These are phyloP conservation scores for Manis pentadactyla DNA, from an alignment of 2,797 vertebrate genomes.

Conservation along the genomic window DNA sequence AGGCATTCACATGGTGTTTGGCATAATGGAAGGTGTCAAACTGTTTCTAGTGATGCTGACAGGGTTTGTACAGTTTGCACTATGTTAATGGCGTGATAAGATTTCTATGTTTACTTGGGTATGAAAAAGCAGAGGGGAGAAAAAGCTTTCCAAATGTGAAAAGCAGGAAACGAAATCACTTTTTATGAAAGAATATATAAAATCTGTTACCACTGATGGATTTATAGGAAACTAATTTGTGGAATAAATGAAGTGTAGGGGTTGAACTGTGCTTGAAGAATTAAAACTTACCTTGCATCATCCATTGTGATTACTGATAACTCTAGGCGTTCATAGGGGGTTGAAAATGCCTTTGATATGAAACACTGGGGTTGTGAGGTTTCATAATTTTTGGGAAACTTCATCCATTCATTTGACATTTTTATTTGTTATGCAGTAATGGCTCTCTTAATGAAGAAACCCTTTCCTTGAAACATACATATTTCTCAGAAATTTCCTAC, in stretches of 20 bases:
- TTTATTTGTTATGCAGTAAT: conserved; percentile 14
- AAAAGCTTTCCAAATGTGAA: conserved; percentile 40
- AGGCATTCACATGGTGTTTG: neutral
- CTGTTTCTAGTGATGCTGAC: neutral
- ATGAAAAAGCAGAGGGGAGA: conserved; percentile 55
- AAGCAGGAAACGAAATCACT: conserved; percentile 59
- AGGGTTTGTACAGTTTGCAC: conserved; percentile 35
- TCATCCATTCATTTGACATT: neutral
- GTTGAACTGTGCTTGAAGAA: conserved; percentile 55
- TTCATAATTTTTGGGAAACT: neutral
- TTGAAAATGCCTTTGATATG: neutral
- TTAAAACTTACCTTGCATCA: conserved; percentile 60
- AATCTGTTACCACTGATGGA: conserved; percentile 60
- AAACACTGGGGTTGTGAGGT: neutral
- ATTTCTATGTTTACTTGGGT: conserved; percentile 60
- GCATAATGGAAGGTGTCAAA: conserved; percentile 52
- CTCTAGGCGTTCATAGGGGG: neutral
- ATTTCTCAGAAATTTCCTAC: neutral
- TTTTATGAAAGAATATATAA: conserved; percentile 58
- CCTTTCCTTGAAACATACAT: neutral
- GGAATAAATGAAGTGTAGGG: conserved; percentile 63
- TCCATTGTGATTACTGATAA: conserved; percentile 27
- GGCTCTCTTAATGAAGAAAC: neutral
- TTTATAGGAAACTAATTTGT: conserved; percentile 73
- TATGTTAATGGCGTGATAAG: conserved; percentile 46